Base-by-base conservation (phyloP, 2,797 vertebrate genomes). In the Mormyrops attenuatus region DNA sequence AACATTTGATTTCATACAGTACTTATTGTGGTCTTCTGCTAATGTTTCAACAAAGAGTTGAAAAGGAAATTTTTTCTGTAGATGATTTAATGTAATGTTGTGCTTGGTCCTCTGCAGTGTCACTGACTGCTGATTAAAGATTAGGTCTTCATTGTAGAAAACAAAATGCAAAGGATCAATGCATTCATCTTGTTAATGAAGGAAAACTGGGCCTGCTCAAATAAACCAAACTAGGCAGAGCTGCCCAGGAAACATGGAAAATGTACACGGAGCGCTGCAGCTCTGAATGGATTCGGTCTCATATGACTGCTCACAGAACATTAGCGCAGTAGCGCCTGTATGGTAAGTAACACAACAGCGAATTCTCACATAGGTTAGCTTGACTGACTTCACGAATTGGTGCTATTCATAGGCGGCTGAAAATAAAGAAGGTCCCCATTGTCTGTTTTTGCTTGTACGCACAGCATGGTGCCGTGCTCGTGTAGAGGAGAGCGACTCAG, bases 141-240 rank as follows among this genome's bases (percentile, higher is more conserved):
- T 44, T 17, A 44, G 2, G 73, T 80, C 73, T 44, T 44, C 17
- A 17, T 80, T 80, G 73, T 80, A 44, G 17, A 8, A 80, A 80
- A 77, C 34, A 80, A 80, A 80, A 44, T 41, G 73, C 38, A n/a
- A 80, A 80, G 73, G 73, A 80, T 80, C 73, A n/a, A 80, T n/a
- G 26, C 73, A 44, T 44, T 80, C 2, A 20, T 80, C 38, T 41
- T 80, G 1, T 77, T 77, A 77, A 77, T 41, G 38, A 80, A 80
- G 38, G 73, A 44, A 80, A 80, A 44, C 73, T 38, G 34, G 69
- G 15, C 69, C 77, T 44, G 77, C 77, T 47, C 17, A 82, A 82
- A 20, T 82, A 44, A 47, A 44, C 77, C 41, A 8, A 47, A 47
- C 77, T 82, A 82, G 41, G 41, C 17, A 47, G 20, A 22, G 6